Base-by-base conservation (phyloP, 2,888 invertebrate species). In the Eristalis tenax region DNA sequence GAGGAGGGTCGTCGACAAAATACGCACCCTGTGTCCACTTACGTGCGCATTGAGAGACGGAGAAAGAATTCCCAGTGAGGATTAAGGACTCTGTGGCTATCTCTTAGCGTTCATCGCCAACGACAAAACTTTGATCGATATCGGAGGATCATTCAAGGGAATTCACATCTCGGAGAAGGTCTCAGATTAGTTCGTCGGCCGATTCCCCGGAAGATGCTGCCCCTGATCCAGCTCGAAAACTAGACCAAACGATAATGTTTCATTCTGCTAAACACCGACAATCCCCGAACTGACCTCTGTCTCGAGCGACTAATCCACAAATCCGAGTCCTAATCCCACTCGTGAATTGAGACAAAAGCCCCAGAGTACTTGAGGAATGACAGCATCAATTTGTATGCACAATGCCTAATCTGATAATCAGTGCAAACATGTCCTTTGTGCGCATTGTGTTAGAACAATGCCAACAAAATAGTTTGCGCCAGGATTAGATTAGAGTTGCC, bases 321-420 rank as follows among this genome's bases (percentile, higher is more conserved):
- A 91, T 90, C 90, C 90, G 64, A 63, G 50, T 68, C 71, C 75
- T 73, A 92, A 92, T 91, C 91, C 91, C 90, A 91, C 91, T 90
- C 91, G 91, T 84, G 87, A 73, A 73, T 88, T 83, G 79, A 83
- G 87, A 83, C 79, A 79, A 83, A 83, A 59, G 73, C 76, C 74
- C n/a, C 68, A 87, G 89, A 50, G 91, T 91, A 92, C 91, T 92
- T 92, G 92, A 92, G 91, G 92, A 91, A 91, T 92, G 91, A 92
- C 92, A 91, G 91, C 92, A 92, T 92, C 92, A 92, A 93, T 93
- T 92, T 92, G 92, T 93, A 90, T 90, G 89, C 90, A 92, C 93
- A 92, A 92, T 92, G 91, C 89, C 90, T 91, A 93, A 93, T 92
- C 92, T 91, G 91, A 91, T 92, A 93, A 92, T 92, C 92, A 92